A percentile compares a stretch with the other conserved stretches of the same genome.
phyloP scores from a whole-genome alignment of 1,140 invertebrate species.

The Parasteatoda tepidariorum region DNA sequence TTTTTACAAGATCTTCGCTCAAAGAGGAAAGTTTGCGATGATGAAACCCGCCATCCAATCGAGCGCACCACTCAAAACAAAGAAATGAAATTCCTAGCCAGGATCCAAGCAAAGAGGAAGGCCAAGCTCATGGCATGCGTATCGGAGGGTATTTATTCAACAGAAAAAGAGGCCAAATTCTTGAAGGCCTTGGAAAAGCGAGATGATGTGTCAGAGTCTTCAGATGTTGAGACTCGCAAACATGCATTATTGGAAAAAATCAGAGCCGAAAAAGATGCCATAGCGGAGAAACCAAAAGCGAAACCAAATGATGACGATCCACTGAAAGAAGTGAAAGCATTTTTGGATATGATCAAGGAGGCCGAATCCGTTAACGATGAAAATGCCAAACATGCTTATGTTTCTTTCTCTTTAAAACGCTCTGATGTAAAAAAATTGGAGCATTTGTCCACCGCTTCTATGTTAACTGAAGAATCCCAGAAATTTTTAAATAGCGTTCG shows the following conservation, averaged over 20 bases:
- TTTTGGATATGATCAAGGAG: conserved; percentile 21
- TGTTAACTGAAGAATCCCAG: conserved; percentile 23
- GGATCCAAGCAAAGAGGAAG: conserved; percentile 31
- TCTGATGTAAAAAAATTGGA: conserved; percentile 16
- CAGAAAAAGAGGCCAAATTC: conserved; percentile 29
- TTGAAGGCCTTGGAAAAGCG: conserved; percentile 28
- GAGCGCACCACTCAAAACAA: not conserved
- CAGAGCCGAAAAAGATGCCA: conserved; percentile 19
- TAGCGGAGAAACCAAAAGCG: not conserved
- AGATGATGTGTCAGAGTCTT: not conserved
- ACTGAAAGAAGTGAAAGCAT: not conserved
- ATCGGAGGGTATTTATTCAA: not conserved
- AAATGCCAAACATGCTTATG: not conserved
- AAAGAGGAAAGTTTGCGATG: not conserved
- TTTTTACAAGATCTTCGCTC: conserved; percentile 21
- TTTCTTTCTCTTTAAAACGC: not conserved
- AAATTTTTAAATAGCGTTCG: conserved; percentile 11
- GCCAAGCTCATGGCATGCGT: conserved; percentile 39
- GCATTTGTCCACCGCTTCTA: not conserved
- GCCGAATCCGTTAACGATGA: not conserved
- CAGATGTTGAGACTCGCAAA: conserved; percentile 1
- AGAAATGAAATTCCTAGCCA: conserved; percentile 6
- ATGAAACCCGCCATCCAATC: not conserved
- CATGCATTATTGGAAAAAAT: conserved; percentile 31
- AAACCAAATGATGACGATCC: conserved; percentile 1